Conservation (phyloP, 2,888 invertebrate genomes). For the Teleogryllus oceanicus region DNA sequence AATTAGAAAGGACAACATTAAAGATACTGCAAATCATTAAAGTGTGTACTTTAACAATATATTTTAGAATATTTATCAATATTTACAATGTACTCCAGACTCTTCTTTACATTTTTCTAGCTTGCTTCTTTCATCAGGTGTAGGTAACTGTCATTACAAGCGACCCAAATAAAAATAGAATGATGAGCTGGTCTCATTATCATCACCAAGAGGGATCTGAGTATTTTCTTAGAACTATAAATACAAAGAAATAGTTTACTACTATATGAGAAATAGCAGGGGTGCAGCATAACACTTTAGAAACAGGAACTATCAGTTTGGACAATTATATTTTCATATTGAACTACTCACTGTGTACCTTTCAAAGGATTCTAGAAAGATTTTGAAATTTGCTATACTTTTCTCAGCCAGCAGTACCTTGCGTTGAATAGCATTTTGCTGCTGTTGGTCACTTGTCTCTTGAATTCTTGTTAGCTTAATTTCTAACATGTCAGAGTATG, state of each 20-base stretch:
- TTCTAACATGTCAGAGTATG: constrained; percentile 76
- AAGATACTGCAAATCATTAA: too few species aligned
- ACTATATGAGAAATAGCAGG: neutral
- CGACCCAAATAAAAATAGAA: constrained; percentile 70
- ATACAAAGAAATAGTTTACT: neutral
- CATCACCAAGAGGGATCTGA: constrained; percentile 59
- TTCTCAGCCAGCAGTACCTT: constrained; percentile 79
- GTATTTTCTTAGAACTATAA: constrained; percentile 44
- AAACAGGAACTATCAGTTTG: neutral
- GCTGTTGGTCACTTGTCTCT: constrained; percentile 55
- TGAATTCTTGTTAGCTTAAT: constrained; percentile 71
- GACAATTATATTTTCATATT: neutral
- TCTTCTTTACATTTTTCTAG: constrained; percentile 64
- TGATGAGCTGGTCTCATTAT: constrained; percentile 63
- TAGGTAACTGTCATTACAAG: constrained; percentile 72
- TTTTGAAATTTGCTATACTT: constrained; percentile 69
- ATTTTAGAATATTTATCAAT: neutral
- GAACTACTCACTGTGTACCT: constrained; percentile 44
- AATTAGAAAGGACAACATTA: too few species aligned
- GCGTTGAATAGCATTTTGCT: constrained; percentile 59
- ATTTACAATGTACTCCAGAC: constrained; percentile 56
- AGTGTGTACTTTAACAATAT: too few species aligned
- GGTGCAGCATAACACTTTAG: neutral
- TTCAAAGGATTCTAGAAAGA: constrained; percentile 71
- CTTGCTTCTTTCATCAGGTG: constrained; percentile 61